Evolutionary conservation across 2,888 invertebrate genomes (phyloP).

Genomic region (Plagiodera versicolora): DNA sequence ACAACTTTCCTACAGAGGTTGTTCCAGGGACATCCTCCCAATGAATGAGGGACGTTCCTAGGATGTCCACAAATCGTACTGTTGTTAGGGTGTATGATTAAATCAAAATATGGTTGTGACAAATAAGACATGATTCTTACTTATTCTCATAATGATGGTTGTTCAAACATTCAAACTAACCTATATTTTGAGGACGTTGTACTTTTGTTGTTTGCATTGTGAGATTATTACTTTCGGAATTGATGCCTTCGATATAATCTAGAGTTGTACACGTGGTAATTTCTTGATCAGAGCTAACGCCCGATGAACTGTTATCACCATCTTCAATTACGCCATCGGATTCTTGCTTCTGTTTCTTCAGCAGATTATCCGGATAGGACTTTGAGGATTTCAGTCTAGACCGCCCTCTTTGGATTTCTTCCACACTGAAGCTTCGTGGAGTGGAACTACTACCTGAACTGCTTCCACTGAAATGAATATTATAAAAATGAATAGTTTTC

Average conservation of each 20-base stretch:
- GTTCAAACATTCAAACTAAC: constrained; percentile 36
- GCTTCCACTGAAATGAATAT: constrained; percentile 60
- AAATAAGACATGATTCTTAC: no score
- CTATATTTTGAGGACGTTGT: constrained; percentile 44
- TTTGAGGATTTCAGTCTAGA: constrained; percentile 83
- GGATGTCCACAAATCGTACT: no score
- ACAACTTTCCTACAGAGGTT: no score
- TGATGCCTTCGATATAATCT: constrained; percentile 50
- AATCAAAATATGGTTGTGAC: no score
- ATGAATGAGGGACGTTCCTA: no score
- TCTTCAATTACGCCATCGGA: constrained; percentile 63
- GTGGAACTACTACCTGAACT: constrained; percentile 72
- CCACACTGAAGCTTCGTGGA: constrained; percentile 84
- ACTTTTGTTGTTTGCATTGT: constrained; percentile 43
- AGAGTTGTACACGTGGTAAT: constrained; percentile 60
- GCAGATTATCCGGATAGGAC: constrained; percentile 83
- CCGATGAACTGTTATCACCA: constrained; percentile 86
- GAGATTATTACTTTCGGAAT: constrained; percentile 36
- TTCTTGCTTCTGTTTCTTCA: constrained; percentile 56
- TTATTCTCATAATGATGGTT: no score
- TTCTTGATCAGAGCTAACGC: constrained; percentile 86
- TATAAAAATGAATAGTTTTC: no score
- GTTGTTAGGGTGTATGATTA: no score
- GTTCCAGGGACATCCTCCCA: no score
- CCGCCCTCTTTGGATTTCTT: constrained; percentile 85